These are phyloP conservation scores for Vireo griseus DNA, from an alignment of 2,797 vertebrate genomes.

Conservation along the genomic window DNA sequence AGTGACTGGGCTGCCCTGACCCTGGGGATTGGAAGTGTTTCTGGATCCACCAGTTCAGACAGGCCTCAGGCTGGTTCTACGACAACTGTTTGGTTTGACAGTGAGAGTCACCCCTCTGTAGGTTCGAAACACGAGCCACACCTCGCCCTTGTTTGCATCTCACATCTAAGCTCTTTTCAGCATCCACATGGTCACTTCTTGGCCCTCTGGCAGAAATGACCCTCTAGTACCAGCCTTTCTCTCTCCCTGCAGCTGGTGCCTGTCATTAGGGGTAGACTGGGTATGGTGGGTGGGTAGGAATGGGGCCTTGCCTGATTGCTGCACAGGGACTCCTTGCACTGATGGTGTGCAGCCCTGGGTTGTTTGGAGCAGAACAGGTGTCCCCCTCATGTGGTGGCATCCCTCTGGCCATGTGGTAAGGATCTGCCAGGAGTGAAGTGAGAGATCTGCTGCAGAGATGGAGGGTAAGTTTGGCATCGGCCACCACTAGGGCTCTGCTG, in stretches of 20 bases:
- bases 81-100: background rate
- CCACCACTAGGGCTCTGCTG: background rate
- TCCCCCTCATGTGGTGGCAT: rapidly evolving
- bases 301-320: background rate
- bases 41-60: background rate
- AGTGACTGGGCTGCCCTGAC: background rate
- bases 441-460: background rate
- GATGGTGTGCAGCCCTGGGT: background rate
- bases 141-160: background rate
- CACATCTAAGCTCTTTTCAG: background rate
- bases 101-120: background rate
- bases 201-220: background rate
- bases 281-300: background rate
- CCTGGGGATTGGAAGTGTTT: background rate
- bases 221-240: background rate
- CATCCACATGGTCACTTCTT: background rate
- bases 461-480: rapidly evolving
- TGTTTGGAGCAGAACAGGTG: background rate
- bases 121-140: background rate
- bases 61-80: background rate
- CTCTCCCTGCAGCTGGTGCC: rapidly evolving
- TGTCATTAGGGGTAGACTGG: background rate
- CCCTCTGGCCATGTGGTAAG: background rate
- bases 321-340: background rate
- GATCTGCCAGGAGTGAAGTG: background rate